These are phyloP conservation scores for Labia minor DNA, from an alignment of 2,888 invertebrate genomes.

Conservation along the genomic window DNA sequence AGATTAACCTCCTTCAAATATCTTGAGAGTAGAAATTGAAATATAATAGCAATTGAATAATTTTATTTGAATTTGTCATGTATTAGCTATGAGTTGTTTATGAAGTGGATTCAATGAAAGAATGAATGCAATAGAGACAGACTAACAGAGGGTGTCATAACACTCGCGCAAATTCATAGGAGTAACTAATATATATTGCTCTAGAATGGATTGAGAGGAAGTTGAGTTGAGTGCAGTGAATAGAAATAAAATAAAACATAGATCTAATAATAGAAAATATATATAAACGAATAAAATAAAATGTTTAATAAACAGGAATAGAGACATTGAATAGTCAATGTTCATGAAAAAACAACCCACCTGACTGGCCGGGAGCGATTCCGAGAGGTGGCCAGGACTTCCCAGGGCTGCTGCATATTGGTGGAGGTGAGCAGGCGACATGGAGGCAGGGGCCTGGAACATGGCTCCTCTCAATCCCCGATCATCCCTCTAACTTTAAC, in stretches of 20 bases:
- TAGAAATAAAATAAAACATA: background rate
- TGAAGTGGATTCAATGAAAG: too few relatives aligned
- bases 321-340: background rate
- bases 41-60: too few relatives aligned
- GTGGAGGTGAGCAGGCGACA: constrained; percentile 78
- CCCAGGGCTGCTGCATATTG: constrained; percentile 49
- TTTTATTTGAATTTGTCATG: too few relatives aligned
- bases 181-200: background rate
- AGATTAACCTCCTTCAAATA: too few relatives aligned
- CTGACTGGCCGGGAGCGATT: constrained; percentile 73
- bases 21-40: too few relatives aligned
- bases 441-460: constrained; percentile 77
- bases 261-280: background rate
- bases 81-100: too few relatives aligned
- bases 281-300: background rate
- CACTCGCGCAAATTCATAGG: background rate
- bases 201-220: background rate
- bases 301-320: background rate
- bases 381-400: constrained; percentile 53
- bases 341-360: constrained; percentile 39
- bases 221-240: background rate
- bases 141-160: constrained; percentile 1
- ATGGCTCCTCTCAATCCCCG: constrained; percentile 26
- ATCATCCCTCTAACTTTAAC: constrained; percentile 8
- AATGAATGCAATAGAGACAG: background rate